phyloP scores from a whole-genome alignment of 92 coral and sea anemone species.

The Porites cylindrica region DNA sequence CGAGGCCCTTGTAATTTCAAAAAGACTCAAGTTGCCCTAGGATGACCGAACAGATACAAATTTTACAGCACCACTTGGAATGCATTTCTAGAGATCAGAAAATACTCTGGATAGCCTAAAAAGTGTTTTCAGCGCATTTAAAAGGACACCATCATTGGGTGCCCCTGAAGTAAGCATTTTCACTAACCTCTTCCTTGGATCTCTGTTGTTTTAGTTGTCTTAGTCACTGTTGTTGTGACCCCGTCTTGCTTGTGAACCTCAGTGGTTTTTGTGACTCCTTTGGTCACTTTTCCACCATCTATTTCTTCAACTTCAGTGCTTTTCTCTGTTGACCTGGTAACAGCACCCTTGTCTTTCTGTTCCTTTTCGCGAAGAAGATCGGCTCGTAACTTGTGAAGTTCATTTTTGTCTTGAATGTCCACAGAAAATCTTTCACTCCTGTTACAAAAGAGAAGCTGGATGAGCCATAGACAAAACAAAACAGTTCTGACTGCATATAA shows the following conservation, averaged over 20 bases:
- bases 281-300: slow-evolving; percentile 53
- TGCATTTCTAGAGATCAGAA: too few relatives aligned
- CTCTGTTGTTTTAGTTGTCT: slow-evolving; percentile 70
- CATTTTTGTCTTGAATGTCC: slow-evolving; percentile 68
- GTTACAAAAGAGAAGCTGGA: not conserved
- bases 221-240: slow-evolving; percentile 67
- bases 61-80: too few relatives aligned
- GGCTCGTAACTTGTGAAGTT: slow-evolving; percentile 60
- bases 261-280: slow-evolving; percentile 67
- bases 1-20: too few relatives aligned
- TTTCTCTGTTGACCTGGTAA: slow-evolving; percentile 47
- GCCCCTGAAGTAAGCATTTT: too few relatives aligned
- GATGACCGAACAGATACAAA: too few relatives aligned
- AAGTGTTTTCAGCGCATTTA: too few relatives aligned
- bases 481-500: not conserved
- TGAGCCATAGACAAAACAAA: not conserved
- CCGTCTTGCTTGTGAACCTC: slow-evolving; percentile 73
- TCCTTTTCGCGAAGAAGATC: slow-evolving; percentile 53
- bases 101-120: too few relatives aligned
- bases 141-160: too few relatives aligned
- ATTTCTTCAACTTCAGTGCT: slow-evolving; percentile 43
- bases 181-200: slow-evolving; percentile 37
- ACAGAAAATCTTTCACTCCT: slow-evolving; percentile 65
- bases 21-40: too few relatives aligned
- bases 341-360: slow-evolving; percentile 40